Conservation (phyloP, 2,797 vertebrate species). For the Melanotaenia pygmaea region DNA sequence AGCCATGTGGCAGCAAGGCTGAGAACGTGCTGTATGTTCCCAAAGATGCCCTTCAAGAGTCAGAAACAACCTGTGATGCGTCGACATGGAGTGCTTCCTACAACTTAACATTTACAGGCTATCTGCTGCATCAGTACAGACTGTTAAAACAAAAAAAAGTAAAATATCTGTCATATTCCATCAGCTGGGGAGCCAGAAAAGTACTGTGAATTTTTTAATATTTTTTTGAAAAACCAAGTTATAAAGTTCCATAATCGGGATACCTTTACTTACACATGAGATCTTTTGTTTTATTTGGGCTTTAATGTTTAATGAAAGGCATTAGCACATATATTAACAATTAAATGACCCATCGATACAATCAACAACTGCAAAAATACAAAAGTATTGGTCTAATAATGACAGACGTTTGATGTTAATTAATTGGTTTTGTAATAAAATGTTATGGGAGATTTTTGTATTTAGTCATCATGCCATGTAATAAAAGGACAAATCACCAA, state of each 20-base stretch:
- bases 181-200: too few relatives aligned
- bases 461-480: background rate
- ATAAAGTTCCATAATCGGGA: too few relatives aligned
- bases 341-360: background rate
- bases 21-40: constrained; percentile 1
- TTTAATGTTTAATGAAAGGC: too few relatives aligned
- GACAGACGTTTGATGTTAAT: background rate
- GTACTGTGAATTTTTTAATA: too few relatives aligned
- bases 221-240: too few relatives aligned
- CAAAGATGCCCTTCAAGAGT: background rate
- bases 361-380: background rate
- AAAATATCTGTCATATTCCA: background rate
- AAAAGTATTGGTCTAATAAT: background rate
- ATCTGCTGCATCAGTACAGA: background rate
- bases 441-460: background rate
- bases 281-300: too few relatives aligned
- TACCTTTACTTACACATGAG: too few relatives aligned
- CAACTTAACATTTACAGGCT: background rate
- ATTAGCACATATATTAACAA: too few relatives aligned
- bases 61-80: background rate
- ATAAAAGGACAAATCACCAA: background rate
- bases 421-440: background rate
- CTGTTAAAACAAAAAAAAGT: background rate
- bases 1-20: too few relatives aligned
- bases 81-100: background rate